Evolutionary conservation across 2,113 vertebrate species (phyloP).

Genomic region (Mellivora capensis): DNA sequence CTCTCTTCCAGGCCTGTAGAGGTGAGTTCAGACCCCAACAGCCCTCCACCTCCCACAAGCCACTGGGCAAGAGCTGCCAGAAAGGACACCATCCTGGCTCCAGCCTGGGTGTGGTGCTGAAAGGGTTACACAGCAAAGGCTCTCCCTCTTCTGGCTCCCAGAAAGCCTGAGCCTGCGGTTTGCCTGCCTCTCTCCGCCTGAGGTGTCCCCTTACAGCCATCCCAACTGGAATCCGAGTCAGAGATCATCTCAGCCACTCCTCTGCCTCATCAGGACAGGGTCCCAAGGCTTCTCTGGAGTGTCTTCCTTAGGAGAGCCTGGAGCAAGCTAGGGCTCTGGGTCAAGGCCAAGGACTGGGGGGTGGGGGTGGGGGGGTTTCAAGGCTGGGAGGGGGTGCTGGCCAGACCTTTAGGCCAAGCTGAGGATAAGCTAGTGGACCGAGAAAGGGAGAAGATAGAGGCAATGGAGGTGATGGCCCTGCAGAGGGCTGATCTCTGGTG

Average conservation of each 20-base stretch:
- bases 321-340: slow-evolving; percentile 18
- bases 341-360: slow-evolving; percentile 31
- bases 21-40: neutral
- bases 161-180: slow-evolving; percentile 78
- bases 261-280: slow-evolving; percentile 55
- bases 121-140: slow-evolving; percentile 74
- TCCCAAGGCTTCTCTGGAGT: slow-evolving; percentile 26
- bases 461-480: neutral
- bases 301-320: neutral
- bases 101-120: slow-evolving; percentile 59
- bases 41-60: neutral
- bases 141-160: slow-evolving; percentile 74
- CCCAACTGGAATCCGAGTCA: slow-evolving; percentile 75
- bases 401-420: slow-evolving; percentile 34
- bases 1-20: slow-evolving; percentile 5
- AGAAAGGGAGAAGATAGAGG: neutral
- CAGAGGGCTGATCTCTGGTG: neutral
- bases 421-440: neutral
- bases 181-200: slow-evolving; percentile 72
- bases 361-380: neutral
- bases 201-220: slow-evolving; percentile 79
- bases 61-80: neutral
- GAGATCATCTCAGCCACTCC: slow-evolving; percentile 69
- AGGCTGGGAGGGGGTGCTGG: neutral
- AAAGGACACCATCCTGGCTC: neutral